Evolutionary conservation across 2,113 vertebrate species (phyloP).

Genomic region (Dicaeum eximium): DNA sequence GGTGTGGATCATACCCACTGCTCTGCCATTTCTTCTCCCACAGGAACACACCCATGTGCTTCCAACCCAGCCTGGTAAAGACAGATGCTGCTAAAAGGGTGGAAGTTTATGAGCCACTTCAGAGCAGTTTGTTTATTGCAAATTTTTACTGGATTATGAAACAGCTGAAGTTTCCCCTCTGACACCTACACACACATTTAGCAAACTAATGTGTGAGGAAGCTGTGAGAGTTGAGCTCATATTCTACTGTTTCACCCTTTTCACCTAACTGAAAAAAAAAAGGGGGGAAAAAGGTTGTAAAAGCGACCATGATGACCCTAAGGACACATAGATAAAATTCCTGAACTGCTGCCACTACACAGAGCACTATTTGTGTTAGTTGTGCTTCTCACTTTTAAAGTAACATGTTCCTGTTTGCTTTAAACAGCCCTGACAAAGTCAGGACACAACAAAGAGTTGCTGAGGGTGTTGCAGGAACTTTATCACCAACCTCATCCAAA

Average conservation of each 20-base stretch:
- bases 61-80: not conserved
- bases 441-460: not conserved
- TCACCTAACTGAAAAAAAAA: not conserved
- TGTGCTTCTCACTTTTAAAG: not conserved
- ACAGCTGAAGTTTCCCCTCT: not conserved
- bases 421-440: not conserved
- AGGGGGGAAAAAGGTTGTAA: not conserved
- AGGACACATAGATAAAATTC: not conserved
- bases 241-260: not conserved
- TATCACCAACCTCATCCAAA: not conserved
- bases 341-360: not conserved
- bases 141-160: not conserved
- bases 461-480: not conserved
- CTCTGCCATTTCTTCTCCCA: not conserved
- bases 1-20: too few species aligned
- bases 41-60: rapidly evolving
- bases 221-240: not conserved
- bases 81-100: not conserved
- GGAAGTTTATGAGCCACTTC: not conserved
- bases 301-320: not conserved
- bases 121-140: not conserved
- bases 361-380: not conserved
- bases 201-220: not conserved
- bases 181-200: not conserved
- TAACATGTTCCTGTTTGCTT: not conserved